Base-by-base conservation (phyloP, 2,113 vertebrate genomes). In the Kryptolebias marmoratus region DNA sequence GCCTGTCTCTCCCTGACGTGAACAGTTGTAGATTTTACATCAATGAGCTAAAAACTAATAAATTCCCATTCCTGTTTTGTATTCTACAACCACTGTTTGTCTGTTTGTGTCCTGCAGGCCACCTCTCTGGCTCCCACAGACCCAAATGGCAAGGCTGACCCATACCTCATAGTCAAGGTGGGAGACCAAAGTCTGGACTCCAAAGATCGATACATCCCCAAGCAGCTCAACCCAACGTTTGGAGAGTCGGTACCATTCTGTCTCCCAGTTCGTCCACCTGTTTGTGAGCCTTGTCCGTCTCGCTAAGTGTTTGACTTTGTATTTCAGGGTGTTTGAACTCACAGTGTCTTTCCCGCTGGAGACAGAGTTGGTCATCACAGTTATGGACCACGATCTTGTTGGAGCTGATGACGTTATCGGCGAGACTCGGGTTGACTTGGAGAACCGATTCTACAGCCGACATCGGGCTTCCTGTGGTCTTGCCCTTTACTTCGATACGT, bases 391-490 rank as follows among this genome's bases (percentile, higher is more conserved):
- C 13, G 95, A 99, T 82, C 75, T 98, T 1, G 88, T 99, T 42
- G 96, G 97, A 31, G 91, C 95, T 1, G 95, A 99, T 66, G 96
- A 99, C 61, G 84, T 95, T 73, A 97, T 97, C 1, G 96, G 96
- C 0, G 96, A 97, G 83, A 98, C 96, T 0, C 95, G 91, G 53
- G 77, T 96, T 50, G 98, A 99, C 80, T 45, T 99, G 88, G 97
- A 98, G 91, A 99, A 98, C 82, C 89, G 95, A 8, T 98, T 97
- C 91, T 99, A 96, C 75, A 98, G 96, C 89, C 94, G 93, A 18
- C 95, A 99, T 85, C 89, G 96, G 48, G 95, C 96, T 0, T 91
- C 90, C 57, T 98, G 96, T 50, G 96, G 96, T 6, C 68, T 99
- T 61, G 93, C 95, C 27, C 89, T 92, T 0, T 95, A 96, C 73